Percentiles rank a stretch among this genome's conserved stretches.
Evolutionary conservation across 2,888 invertebrate species (phyloP).

Genomic region (Idaea straminata): DNA sequence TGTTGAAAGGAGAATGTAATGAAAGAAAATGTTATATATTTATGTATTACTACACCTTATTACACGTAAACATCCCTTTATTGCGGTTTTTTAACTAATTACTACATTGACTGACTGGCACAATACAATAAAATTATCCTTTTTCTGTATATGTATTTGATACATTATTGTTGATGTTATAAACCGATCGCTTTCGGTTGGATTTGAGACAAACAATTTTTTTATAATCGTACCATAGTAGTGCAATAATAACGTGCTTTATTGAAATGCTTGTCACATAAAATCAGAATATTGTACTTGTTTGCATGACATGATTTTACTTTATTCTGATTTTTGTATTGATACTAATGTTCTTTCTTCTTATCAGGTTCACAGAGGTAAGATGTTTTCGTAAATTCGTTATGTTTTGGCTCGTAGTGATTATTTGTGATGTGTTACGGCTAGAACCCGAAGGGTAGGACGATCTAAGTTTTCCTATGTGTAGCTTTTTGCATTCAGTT

Average conservation of each 20-base stretch:
- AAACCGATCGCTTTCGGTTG: too few relatives aligned
- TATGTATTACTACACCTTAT: background rate
- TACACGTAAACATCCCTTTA: too few relatives aligned
- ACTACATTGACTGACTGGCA: too few relatives aligned
- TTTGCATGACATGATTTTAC: slow-evolving; percentile 12
- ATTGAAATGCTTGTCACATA: slow-evolving; percentile 28
- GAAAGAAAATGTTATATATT: slow-evolving; percentile 2
- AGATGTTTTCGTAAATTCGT: slow-evolving; percentile 51
- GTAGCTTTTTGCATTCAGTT: too few relatives aligned
- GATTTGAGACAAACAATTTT: too few relatives aligned
- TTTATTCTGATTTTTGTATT: slow-evolving; percentile 24
- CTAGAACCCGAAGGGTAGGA: too few relatives aligned
- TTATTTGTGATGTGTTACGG: slow-evolving; percentile 34
- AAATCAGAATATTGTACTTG: slow-evolving; percentile 25
- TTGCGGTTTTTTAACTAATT: too few relatives aligned
- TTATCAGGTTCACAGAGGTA: slow-evolving; percentile 75
- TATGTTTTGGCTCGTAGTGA: slow-evolving; percentile 54
- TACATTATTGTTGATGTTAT: too few relatives aligned
- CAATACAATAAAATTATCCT: too few relatives aligned
- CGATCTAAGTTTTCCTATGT: too few relatives aligned
- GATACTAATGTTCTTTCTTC: slow-evolving; percentile 48
- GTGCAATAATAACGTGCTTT: slow-evolving; percentile 27
- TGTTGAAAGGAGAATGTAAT: background rate
- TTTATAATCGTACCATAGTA: slow-evolving; percentile 12
- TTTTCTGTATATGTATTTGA: too few relatives aligned